These are phyloP conservation scores for Tragulus kanchil DNA, from an alignment of 2,113 vertebrate genomes.

Conservation along the genomic window DNA sequence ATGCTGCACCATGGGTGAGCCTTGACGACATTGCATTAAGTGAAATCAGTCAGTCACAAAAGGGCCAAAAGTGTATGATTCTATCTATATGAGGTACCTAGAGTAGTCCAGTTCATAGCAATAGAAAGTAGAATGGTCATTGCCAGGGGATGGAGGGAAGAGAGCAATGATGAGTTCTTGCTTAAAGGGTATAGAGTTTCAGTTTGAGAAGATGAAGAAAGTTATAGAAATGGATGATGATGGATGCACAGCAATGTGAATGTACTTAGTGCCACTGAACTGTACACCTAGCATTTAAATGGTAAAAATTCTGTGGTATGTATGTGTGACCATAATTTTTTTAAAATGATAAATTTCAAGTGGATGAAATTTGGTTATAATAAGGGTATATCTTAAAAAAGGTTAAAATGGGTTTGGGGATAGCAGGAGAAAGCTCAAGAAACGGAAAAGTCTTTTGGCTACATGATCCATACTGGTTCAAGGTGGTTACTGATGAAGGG, in stretches of 20 bases:
- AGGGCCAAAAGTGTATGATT: neutral
- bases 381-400: neutral
- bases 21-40: neutral
- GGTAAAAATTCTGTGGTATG: neutral
- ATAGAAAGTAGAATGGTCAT: too few relatives aligned
- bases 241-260: neutral
- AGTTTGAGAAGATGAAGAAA: neutral
- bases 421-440: neutral
- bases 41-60: neutral
- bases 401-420: neutral
- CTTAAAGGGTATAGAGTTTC: neutral
- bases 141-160: neutral
- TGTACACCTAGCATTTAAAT: neutral
- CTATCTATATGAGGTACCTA: neutral
- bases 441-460: neutral
- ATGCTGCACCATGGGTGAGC: neutral
- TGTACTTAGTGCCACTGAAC: neutral
- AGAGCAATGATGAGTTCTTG: neutral
- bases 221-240: neutral
- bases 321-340: neutral
- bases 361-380: neutral
- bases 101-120: neutral
- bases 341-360: constrained; percentile 7
- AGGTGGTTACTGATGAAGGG: neutral
- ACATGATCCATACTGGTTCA: neutral